A percentile compares a stretch with the other conserved stretches of the same genome.
Evolutionary conservation across 2,797 vertebrate species (phyloP).

Genomic region (Micrastur ruficollis): DNA sequence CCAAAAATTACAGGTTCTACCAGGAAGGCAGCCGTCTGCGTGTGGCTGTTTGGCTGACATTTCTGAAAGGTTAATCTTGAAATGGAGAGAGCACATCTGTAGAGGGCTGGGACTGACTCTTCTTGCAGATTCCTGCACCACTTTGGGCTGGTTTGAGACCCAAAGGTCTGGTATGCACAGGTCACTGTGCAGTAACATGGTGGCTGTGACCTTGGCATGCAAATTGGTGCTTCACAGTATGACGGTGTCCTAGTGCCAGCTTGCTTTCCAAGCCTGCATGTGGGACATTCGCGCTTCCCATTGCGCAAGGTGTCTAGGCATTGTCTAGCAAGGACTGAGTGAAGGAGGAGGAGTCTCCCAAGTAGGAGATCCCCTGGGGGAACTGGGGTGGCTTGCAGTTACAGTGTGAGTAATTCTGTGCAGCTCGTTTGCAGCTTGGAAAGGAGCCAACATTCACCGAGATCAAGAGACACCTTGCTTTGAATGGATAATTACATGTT

Average conservation of each 20-base stretch:
- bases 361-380: neutral
- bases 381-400: neutral
- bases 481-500: slow-evolving; percentile 43
- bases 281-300: neutral
- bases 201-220: neutral
- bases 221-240: neutral
- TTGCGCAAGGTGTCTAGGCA: fast-evolving
- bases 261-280: neutral
- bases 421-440: slow-evolving; percentile 1
- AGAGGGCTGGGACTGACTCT: neutral
- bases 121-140: neutral
- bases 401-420: neutral
- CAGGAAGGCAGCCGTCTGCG: neutral
- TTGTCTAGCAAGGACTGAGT: neutral
- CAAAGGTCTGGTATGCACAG: neutral
- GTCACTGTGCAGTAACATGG: neutral
- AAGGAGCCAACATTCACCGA: neutral
- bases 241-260: fast-evolving
- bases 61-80: slow-evolving; percentile 55
- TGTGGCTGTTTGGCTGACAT: slow-evolving; percentile 38
- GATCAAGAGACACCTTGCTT: slow-evolving; percentile 40
- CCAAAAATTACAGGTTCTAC: neutral
- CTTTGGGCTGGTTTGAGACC: neutral
- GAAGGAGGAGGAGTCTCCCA: neutral
- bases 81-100: neutral